phyloP scores from a whole-genome alignment of 1,140 invertebrate species.

The Megalopta genalis region DNA sequence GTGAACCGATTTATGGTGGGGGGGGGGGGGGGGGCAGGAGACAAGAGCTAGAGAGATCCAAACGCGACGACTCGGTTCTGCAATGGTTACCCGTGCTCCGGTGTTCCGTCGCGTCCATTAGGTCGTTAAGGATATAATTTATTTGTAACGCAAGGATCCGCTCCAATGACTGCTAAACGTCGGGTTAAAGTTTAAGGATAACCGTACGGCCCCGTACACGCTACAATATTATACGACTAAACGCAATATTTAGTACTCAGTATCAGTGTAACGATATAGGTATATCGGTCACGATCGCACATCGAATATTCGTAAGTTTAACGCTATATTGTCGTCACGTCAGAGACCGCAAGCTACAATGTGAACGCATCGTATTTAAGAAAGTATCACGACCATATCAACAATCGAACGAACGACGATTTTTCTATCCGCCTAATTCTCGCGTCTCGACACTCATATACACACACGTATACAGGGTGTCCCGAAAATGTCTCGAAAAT shows the following conservation, averaged over 20 bases:
- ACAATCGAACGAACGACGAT: constrained; percentile 38
- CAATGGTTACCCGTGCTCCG: constrained; percentile 56
- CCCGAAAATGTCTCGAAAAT: no score
- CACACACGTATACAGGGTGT: no score
- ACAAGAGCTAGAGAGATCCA: not conserved
- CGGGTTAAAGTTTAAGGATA: constrained; percentile 40
- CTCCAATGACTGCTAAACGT: constrained; percentile 53
- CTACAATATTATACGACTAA: constrained; percentile 59
- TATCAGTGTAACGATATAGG: constrained; percentile 60
- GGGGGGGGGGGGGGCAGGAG: not conserved
- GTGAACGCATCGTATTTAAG: constrained; percentile 56
- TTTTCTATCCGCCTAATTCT: constrained; percentile 51
- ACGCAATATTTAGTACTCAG: constrained; percentile 65
- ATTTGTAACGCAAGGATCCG: constrained; percentile 60
- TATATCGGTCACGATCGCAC: constrained; percentile 54
- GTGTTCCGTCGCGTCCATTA: constrained; percentile 64
- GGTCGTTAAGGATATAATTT: constrained; percentile 66
- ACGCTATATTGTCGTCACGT: constrained; percentile 35
- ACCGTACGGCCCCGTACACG: constrained; percentile 51
- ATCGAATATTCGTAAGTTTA: constrained; percentile 64
- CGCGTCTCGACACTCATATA: constrained; percentile 38
- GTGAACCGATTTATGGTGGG: not conserved
- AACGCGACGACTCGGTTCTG: not conserved
- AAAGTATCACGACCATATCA: constrained; percentile 70
- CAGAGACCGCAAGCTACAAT: constrained; percentile 26